Conservation (phyloP, 2,888 invertebrate genomes). For the Zaprionus bogoriensis region DNA sequence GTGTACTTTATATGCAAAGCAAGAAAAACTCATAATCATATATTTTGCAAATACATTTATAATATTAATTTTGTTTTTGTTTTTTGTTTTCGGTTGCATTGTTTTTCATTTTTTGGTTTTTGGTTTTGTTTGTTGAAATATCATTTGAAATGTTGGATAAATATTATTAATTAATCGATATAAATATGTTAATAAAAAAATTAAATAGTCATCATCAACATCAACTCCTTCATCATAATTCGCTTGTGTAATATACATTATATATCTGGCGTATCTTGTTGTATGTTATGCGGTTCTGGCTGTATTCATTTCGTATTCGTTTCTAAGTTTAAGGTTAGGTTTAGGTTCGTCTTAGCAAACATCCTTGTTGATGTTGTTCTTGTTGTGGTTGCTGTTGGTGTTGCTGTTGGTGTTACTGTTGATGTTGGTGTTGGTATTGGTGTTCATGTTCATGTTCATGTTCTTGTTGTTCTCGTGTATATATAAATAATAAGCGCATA, state of each 20-base stretch:
- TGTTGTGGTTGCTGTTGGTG: background rate
- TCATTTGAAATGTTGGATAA: conserved; percentile 77
- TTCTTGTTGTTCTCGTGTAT: background rate
- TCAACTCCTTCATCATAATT: conserved; percentile 37
- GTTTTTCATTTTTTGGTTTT: conserved; percentile 45
- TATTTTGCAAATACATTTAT: conserved; percentile 81
- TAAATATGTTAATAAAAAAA: conserved; percentile 77
- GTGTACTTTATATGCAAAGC: conserved; percentile 71
- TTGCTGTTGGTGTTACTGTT: background rate
- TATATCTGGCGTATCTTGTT: conserved; percentile 33
- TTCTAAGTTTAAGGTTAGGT: conserved; percentile 9
- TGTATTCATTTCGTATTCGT: background rate
- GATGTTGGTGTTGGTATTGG: too few species aligned
- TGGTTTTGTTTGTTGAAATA: conserved; percentile 56
- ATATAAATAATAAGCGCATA: conserved; percentile 58
- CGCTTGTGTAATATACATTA: conserved; percentile 34
- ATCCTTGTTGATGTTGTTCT: background rate
- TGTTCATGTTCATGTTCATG: conserved; percentile 16
- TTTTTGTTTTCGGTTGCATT: conserved; percentile 40
- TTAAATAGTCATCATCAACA: conserved; percentile 57
- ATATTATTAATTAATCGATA: conserved; percentile 75
- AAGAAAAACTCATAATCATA: conserved; percentile 81
- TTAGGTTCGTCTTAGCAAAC: conserved; percentile 15
- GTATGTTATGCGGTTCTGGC: conserved; percentile 32
- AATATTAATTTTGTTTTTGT: conserved; percentile 73